Evolutionary conservation across 2,888 invertebrate species (phyloP).

Genomic region (Drosophila barbarae): DNA sequence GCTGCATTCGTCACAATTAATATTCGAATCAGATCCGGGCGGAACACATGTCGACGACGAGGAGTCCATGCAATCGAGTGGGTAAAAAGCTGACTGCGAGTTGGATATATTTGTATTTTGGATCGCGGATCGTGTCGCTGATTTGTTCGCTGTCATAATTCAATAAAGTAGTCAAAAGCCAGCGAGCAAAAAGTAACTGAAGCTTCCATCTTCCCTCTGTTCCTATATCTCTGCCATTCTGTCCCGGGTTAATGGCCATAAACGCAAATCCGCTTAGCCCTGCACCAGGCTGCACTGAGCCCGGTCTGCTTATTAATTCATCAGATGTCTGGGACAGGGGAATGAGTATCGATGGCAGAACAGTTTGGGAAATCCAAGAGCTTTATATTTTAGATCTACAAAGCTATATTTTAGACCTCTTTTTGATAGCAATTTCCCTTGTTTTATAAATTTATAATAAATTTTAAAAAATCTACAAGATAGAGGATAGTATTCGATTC

Average conservation of each 20-base stretch:
- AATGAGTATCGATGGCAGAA: not conserved
- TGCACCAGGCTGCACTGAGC: conserved; percentile 13
- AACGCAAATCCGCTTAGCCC: conserved; percentile 62
- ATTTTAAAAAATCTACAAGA: not conserved
- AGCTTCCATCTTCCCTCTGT: not conserved
- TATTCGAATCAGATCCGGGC: conserved; percentile 76
- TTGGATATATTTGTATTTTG: not conserved
- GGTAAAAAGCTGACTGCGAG: not conserved
- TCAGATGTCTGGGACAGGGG: conserved; percentile 8
- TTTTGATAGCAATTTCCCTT: too few species aligned
- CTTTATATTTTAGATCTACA: not conserved
- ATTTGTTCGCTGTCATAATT: conserved; percentile 78
- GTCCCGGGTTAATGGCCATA: conserved; percentile 52
- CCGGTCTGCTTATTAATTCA: conserved; percentile 28
- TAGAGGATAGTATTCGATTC: not conserved
- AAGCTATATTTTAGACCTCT: too few species aligned
- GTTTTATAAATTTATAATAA: too few species aligned
- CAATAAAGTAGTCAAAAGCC: conserved; percentile 77
- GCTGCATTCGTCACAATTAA: conserved; percentile 62
- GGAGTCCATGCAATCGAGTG: conserved; percentile 64
- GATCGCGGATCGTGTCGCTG: conserved; percentile 59
- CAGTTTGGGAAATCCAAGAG: conserved; percentile 1
- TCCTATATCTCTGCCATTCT: conserved; percentile 6
- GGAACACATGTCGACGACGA: conserved; percentile 75
- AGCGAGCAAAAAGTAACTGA: conserved; percentile 50